Conservation (phyloP, 2,888 invertebrate species). For the Ectobius pallidus region DNA sequence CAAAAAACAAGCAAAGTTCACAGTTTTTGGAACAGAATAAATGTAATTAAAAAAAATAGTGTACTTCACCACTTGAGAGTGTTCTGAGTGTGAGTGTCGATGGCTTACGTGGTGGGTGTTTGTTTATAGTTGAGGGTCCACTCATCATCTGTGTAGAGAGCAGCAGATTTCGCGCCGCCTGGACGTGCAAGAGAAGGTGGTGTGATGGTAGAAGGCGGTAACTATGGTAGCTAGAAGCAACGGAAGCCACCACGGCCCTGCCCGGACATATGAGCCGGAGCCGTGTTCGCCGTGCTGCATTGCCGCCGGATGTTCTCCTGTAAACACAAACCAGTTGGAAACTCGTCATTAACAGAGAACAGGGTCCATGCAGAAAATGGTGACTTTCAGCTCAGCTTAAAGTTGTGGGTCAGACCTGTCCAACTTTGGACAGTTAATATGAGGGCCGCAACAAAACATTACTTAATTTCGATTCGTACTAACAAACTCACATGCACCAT, state of each 20-base stretch:
- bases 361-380: too few species aligned
- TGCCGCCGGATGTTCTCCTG: too few species aligned
- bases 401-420: too few species aligned
- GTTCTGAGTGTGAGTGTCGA: too few species aligned
- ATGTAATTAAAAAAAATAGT: background rate
- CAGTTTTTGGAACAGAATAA: constrained; percentile 1
- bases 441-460: too few species aligned
- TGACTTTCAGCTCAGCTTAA: too few species aligned
- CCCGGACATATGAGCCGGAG: background rate
- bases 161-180: background rate
- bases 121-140: background rate
- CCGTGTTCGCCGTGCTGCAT: constrained; percentile 42
- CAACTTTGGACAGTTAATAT: too few species aligned
- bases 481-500: too few species aligned
- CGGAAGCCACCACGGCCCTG: constrained; percentile 2
- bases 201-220: background rate
- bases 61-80: background rate
- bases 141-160: constrained; percentile 14
- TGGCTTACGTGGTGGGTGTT: too few species aligned
- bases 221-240: background rate
- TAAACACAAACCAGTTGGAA: too few species aligned
- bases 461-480: too few species aligned
- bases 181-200: background rate
- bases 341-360: too few species aligned
- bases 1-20: background rate